Evolutionary conservation across 1,140 invertebrate genomes (phyloP), one percentile per base, ranked within the genome.

Genomic region (Drosophila ambigua): DNA sequence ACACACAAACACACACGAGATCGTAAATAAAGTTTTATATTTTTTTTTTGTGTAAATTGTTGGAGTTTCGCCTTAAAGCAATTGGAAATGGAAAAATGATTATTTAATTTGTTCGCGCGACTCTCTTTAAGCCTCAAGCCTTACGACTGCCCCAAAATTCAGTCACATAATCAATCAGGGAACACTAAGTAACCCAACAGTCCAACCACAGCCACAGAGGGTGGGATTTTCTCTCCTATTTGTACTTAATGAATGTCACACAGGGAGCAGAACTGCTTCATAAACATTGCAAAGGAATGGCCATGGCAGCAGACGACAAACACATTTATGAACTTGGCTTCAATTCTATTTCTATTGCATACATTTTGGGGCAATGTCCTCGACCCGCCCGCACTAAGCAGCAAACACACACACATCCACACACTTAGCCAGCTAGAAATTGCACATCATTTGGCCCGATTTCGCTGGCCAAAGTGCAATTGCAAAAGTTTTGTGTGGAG

Each of bases 321-420:
- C 46, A 55, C 58, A 81, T 72, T 80, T 76, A 80, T 79, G 65
- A 79, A 68, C 77, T 83, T 77, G 77, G 76, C 72, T 84, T 9
- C 65, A 63, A 84, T 77, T 7, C 62, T 60, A 84, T 73, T 77
- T 57, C 54, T 15, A 71, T 88, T 83, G 83, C 84, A 88, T 88
- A 79, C 79, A 82, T 83, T 88, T 88, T 83, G 76, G 84, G 84
- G 83, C 83, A 88, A 88, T 83, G 83, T 83, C 83, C 83, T 88
- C 75, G 51, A 39, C 4, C 11, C 75, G 64, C 64, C 64, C 66
- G 50, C 24, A 13, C 28, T 52, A 26, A 67, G 16, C 35, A 66
- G 50, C 24, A 6, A 6, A 28, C 35, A 5, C 63, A 52, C 31
- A 63, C 68, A 61, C 41, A 31, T 16, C 16, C 4, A 23, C 24